Conservation (phyloP, 2,113 vertebrate genomes). For the Ictidomys tridecemlineatus region DNA sequence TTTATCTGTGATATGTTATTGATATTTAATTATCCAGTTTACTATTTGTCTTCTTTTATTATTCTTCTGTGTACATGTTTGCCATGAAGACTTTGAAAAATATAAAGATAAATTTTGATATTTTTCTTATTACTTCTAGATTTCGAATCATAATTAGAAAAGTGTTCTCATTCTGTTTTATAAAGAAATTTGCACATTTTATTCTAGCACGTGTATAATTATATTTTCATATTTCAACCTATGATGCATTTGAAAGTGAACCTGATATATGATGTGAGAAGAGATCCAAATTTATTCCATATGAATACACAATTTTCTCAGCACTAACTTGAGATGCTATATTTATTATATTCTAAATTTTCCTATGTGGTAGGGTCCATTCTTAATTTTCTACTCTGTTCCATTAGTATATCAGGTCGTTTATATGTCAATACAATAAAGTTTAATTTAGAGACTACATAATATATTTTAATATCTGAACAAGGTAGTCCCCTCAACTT, state of each 20-base stretch:
- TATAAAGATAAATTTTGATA: not conserved
- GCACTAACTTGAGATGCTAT: not conserved
- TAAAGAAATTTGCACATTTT: not conserved
- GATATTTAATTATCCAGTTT: constrained; percentile 4
- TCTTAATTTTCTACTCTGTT: not conserved
- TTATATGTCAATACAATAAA: not conserved
- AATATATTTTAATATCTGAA: not conserved
- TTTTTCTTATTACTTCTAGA: not conserved
- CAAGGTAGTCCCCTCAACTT: not conserved
- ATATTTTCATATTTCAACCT: not conserved
- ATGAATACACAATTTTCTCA: not conserved
- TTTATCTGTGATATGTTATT: not conserved
- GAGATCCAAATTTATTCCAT: not conserved
- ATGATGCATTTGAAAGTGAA: constrained; percentile 7
- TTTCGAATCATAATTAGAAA: not conserved
- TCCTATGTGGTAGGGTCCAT: not conserved
- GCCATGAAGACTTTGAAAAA: not conserved
- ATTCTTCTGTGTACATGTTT: not conserved
- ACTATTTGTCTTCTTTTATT: not conserved
- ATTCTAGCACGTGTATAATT: not conserved
- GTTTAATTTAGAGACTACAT: constrained; percentile 7
- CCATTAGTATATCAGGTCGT: not conserved
- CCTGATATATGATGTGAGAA: not conserved
- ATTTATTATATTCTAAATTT: not conserved
- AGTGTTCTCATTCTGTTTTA: not conserved